Evolutionary conservation across 1,140 invertebrate species (phyloP), one percentile per base, ranked within the genome.

Genomic region (Meloidogyne hapla): DNA sequence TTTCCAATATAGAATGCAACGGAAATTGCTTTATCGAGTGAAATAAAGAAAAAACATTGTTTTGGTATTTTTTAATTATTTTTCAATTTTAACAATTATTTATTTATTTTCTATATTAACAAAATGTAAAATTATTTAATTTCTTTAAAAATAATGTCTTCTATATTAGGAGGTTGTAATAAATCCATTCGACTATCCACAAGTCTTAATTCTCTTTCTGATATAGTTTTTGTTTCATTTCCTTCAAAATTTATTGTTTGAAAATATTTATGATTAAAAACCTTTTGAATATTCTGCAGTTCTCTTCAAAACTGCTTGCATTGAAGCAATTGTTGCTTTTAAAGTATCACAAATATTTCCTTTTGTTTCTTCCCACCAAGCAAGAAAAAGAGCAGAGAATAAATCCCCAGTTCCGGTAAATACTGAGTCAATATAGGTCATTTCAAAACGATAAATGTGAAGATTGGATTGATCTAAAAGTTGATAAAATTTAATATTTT

Each of bases 21-120:
- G 95, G 70, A 98, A 96, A 91, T 94, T 98, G 92, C 90, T 99
- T 1, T 98, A 94, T 88, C 90, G 96, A 85, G 89, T 98, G 13
- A 94, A 91, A 80, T 92, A 88, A 89, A n/a, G n/a, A n/a, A 69
- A 15, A 15, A 18, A 56, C 0, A n/a, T 56, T 56, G 48, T 33
- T 33, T 33, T 33, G 33, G 33, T 33, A 48, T 0, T 48, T 18
- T 18, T 48, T 48, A 48, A 12, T 48, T 48, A 18, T 18, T 18
- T 48, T 48, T 48, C 13, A 48, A 48, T 48, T 48, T 48, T 56
- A 21, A n/a, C 48, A 56, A n/a, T 13, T 15, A 45, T 1, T 56
- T n/a, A 2, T 56, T n/a, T 56, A n/a, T 56, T 48, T 18, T n/a
- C 5, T n/a, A 56, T n/a, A 56, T n/a, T n/a, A n/a, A n/a, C n/a